A percentile compares a stretch with the other conserved stretches of the same genome.
Evolutionary conservation across 2,888 invertebrate genomes (phyloP).

Genomic region (Scotopteryx bipunctaria): DNA sequence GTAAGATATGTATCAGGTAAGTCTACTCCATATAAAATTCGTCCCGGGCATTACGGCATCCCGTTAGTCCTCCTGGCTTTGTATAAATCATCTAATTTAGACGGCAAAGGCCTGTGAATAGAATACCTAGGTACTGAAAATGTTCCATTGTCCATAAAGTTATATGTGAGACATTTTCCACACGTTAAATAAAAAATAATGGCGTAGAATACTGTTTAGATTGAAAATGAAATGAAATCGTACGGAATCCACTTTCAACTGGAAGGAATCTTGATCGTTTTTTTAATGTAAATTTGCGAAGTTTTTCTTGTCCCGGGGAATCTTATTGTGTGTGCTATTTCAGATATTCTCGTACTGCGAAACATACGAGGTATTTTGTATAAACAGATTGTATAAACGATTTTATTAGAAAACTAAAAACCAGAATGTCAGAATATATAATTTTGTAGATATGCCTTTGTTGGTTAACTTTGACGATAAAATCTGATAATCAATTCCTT

Average conservation of each 20-base stretch:
- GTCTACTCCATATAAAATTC: too few relatives aligned
- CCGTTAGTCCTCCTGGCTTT: too few relatives aligned
- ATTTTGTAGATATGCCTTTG: too few relatives aligned
- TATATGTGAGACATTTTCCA: conserved; percentile 8
- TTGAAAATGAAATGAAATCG: conserved; percentile 31
- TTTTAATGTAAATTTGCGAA: conserved; percentile 31
- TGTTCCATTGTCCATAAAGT: background rate
- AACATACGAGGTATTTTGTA: background rate
- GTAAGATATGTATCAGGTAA: too few relatives aligned
- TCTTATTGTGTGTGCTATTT: conserved; percentile 23
- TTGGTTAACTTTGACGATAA: too few relatives aligned
- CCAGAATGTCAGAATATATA: too few relatives aligned
- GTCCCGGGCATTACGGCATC: too few relatives aligned
- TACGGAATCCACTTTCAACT: conserved; percentile 14
- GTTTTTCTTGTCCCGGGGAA: conserved; percentile 31
- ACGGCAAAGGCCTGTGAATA: too few relatives aligned
- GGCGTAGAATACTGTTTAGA: conserved; percentile 14
- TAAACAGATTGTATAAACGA: too few relatives aligned
- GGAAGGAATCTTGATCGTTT: conserved; percentile 19
- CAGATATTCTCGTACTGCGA: background rate
- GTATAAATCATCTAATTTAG: too few relatives aligned
- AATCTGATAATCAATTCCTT: too few relatives aligned
- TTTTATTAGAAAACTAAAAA: too few relatives aligned
- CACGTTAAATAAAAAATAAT: conserved; percentile 21
- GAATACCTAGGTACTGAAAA: conserved; percentile 1